Percentiles rank a stretch among this genome's conserved stretches.
Conservation (phyloP, 1,140 invertebrate genomes). For the Akabosia matsudoensis region DNA sequence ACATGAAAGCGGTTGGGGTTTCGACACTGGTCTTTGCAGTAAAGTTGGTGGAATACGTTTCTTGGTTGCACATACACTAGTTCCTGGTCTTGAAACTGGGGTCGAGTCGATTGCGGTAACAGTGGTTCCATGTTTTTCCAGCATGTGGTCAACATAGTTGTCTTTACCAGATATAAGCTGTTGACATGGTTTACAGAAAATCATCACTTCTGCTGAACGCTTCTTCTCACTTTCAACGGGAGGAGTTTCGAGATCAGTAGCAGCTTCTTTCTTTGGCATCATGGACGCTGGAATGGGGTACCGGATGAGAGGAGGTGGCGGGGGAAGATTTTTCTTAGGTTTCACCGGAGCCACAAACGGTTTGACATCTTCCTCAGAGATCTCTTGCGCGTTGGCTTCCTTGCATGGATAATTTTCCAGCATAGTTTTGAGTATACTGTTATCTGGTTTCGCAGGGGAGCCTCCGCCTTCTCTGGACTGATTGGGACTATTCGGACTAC, state of each 20-base stretch:
- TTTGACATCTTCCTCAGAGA: not conserved
- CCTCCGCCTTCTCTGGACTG: not conserved
- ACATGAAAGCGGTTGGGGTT: not conserved
- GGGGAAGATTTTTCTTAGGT: slow-evolving; percentile 4
- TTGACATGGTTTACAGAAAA: not conserved
- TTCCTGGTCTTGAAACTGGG: not conserved
- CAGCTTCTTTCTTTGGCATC: not conserved
- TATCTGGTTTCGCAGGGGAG: not conserved
- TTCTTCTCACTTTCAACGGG: not conserved
- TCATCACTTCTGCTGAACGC: not conserved
- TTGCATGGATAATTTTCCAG: not conserved
- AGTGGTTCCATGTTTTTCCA: not conserved
- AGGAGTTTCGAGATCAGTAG: not conserved
- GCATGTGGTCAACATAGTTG: not conserved
- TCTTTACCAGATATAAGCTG: not conserved
- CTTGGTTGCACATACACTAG: not conserved
- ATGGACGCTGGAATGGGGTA: not conserved
- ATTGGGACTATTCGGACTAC: not conserved
- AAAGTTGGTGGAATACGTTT: not conserved
- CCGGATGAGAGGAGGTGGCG: not conserved
- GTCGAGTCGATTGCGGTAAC: not conserved
- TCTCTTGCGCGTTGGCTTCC: not conserved
- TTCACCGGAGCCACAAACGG: too few species aligned
- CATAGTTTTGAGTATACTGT: not conserved
- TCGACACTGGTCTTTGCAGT: not conserved